Evolutionary conservation across 2,888 invertebrate genomes (phyloP).

Genomic region (Liopterus haemorrhoidalis): DNA sequence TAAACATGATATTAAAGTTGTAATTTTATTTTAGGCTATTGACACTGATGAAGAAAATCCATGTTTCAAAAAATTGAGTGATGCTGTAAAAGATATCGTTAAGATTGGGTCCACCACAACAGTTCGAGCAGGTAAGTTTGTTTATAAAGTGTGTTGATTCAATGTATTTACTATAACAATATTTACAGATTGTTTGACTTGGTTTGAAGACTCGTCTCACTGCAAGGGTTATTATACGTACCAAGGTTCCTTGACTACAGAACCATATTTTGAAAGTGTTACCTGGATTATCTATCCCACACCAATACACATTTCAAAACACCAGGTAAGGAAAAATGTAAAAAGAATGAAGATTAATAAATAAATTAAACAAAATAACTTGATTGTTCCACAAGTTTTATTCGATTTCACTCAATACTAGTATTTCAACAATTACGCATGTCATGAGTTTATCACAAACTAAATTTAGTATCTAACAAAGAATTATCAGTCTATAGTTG

Average conservation of each 20-base stretch:
- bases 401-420: no score
- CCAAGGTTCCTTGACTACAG: constrained; percentile 66
- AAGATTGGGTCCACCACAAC: constrained; percentile 41
- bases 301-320: constrained; percentile 60
- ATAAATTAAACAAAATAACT: no score
- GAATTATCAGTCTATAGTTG: no score
- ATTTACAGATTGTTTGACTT: constrained; percentile 56
- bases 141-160: neutral
- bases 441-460: no score
- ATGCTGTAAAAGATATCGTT: constrained; percentile 41
- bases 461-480: no score
- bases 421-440: no score
- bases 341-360: neutral
- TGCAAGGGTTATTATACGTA: constrained; percentile 67
- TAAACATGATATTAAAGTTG: neutral
- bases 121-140: constrained; percentile 38
- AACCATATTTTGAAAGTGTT: constrained; percentile 66
- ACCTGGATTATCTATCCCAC: constrained; percentile 69
- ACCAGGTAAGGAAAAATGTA: constrained; percentile 50
- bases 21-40: constrained; percentile 37
- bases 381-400: no score
- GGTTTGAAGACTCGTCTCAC: constrained; percentile 62
- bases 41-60: constrained; percentile 43
- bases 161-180: neutral
- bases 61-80: constrained; percentile 42